Conservation (phyloP, 1,140 invertebrate genomes). For the Dermatophagoides farinae region DNA sequence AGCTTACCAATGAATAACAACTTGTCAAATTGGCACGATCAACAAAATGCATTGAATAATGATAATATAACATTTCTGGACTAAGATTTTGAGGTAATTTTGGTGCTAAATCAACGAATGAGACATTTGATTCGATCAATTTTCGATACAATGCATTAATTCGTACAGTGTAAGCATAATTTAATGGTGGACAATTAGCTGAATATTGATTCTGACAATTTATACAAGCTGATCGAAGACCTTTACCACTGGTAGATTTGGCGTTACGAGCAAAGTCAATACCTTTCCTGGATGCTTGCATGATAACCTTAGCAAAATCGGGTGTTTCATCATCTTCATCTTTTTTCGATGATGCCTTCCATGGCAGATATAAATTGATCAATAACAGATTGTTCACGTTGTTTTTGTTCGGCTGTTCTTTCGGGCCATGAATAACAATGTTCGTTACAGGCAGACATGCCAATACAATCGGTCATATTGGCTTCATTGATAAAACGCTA, state of each 20-base stretch:
- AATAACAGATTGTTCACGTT: background rate
- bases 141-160: slow-evolving; percentile 4
- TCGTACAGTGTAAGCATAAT: slow-evolving; percentile 5
- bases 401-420: background rate
- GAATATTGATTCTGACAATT: background rate
- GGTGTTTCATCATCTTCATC: background rate
- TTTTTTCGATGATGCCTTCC: background rate
- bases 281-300: background rate
- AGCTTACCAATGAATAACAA: slow-evolving; percentile 7
- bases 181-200: background rate
- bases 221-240: background rate
- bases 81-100: background rate
- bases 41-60: slow-evolving; percentile 10
- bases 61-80: slow-evolving; percentile 5
- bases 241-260: background rate
- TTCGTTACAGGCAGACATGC: background rate
- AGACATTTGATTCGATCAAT: background rate
- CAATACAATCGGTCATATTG: slow-evolving; percentile 6
- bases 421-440: background rate
- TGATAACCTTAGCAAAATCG: background rate
- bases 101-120: background rate
- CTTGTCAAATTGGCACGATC: slow-evolving; percentile 6
- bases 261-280: background rate
- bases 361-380: background rate
- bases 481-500: slow-evolving; percentile 6